Percentiles rank a stretch among this genome's conserved stretches.
phyloP scores from a whole-genome alignment of 2,113 vertebrate species.

The Bubo bubo region DNA sequence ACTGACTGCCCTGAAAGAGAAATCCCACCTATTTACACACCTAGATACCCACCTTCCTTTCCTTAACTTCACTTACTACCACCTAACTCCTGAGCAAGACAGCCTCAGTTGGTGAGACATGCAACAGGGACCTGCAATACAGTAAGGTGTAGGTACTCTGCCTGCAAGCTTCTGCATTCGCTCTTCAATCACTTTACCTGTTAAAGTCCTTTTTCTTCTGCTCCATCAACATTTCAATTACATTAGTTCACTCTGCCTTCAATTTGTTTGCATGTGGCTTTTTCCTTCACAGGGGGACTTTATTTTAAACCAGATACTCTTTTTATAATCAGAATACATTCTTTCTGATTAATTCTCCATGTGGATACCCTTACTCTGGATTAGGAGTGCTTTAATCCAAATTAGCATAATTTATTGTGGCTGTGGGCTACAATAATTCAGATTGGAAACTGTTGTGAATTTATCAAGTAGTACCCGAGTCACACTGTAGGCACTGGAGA shows the following conservation, averaged over 20 bases:
- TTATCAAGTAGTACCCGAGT: background rate
- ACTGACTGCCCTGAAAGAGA: background rate
- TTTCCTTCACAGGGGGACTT: background rate
- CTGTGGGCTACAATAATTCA: background rate
- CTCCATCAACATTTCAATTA: background rate
- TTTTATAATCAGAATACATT: background rate
- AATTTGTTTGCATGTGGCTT: background rate
- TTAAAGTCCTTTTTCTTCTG: background rate
- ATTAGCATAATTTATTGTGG: background rate
- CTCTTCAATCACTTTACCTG: background rate
- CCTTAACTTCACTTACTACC: background rate
- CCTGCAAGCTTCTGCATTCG: accelerated
- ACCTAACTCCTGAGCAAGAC: background rate
- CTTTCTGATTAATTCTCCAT: background rate
- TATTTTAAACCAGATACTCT: background rate
- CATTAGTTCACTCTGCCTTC: background rate
- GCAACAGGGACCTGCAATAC: background rate
- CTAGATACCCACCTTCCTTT: background rate
- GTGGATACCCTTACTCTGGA: background rate
- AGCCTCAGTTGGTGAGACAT: background rate
- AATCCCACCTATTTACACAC: background rate
- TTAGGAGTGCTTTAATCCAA: background rate
- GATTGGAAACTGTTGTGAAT: background rate
- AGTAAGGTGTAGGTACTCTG: accelerated
- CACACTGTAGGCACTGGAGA: background rate